Conservation (phyloP, 2,888 invertebrate genomes). For the Ectemnius continuus region DNA sequence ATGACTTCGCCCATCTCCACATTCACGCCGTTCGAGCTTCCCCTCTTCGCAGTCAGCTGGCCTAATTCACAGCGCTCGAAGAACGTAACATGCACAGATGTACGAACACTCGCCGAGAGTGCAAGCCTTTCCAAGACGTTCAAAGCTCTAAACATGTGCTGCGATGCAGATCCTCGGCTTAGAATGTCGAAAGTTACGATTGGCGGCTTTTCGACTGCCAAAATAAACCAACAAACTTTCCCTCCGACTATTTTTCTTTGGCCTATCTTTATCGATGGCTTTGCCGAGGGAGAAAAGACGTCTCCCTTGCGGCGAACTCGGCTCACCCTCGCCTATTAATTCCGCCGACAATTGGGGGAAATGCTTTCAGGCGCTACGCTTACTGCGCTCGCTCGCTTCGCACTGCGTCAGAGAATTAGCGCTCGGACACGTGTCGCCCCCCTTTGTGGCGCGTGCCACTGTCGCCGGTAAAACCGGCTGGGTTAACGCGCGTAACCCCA, state of each 20-base stretch:
- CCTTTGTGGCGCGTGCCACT: constrained; percentile 44
- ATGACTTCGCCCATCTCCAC: constrained; percentile 22
- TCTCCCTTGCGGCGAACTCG: background rate
- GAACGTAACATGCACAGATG: background rate
- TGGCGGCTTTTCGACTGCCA: too few species aligned
- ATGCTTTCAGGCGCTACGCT: constrained; percentile 3
- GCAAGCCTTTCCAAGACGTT: too few species aligned
- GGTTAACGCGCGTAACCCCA: constrained; percentile 40
- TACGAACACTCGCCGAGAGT: too few species aligned
- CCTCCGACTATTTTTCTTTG: too few species aligned
- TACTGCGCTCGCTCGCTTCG: constrained; percentile 26
- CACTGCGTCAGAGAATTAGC: constrained; percentile 19
- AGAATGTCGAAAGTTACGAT: too few species aligned
- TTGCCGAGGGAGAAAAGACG: background rate
- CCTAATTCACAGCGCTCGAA: background rate
- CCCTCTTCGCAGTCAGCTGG: background rate
- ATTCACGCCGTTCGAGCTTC: background rate
- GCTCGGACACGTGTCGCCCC: constrained; percentile 40
- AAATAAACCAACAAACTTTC: too few species aligned
- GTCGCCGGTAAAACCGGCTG: constrained; percentile 43
- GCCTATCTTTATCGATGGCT: background rate
- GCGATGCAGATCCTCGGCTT: too few species aligned
- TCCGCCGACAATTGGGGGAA: background rate
- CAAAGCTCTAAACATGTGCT: too few species aligned
- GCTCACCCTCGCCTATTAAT: too few species aligned